Evolutionary conservation across 2,888 invertebrate species (phyloP).

Genomic region (Campoletis raptor): DNA sequence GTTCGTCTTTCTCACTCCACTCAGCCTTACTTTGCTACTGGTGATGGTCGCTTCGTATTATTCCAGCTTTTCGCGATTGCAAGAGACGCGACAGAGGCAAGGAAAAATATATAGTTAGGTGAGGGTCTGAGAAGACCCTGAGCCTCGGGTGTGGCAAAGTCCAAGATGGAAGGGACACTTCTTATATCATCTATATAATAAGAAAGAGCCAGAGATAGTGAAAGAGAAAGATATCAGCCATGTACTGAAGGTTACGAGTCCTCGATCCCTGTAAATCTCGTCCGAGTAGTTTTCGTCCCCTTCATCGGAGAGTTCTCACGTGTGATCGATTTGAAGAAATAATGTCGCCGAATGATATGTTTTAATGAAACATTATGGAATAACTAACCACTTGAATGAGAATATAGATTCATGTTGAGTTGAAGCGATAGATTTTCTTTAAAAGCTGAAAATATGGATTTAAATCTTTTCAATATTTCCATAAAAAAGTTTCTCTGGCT

Average conservation of each 20-base stretch:
- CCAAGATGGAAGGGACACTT: constrained; percentile 60
- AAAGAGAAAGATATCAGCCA: constrained; percentile 21
- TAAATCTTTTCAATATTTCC: neutral
- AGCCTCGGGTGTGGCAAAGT: constrained; percentile 68
- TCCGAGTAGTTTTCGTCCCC: constrained; percentile 55
- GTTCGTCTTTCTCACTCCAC: constrained; percentile 49
- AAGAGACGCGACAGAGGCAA: constrained; percentile 39
- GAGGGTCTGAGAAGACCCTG: constrained; percentile 45
- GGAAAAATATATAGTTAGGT: constrained; percentile 43
- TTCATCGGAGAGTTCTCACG: constrained; percentile 43
- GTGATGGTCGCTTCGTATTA: constrained; percentile 67
- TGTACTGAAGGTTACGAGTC: constrained; percentile 40
- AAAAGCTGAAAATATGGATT: neutral
- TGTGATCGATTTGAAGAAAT: constrained; percentile 51
- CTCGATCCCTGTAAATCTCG: constrained; percentile 68
- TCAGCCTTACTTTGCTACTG: constrained; percentile 42
- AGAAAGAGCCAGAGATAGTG: constrained; percentile 30
- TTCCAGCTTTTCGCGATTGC: constrained; percentile 71
- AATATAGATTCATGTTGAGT: neutral
- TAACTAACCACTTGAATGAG: constrained; percentile 38
- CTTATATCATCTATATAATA: constrained; percentile 38
- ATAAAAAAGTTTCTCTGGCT: neutral
- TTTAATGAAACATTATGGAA: constrained; percentile 16
- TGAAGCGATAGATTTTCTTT: neutral
- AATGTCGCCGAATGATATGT: constrained; percentile 12